Conservation (phyloP, 2,888 invertebrate species). For the Diogma glabrata region DNA sequence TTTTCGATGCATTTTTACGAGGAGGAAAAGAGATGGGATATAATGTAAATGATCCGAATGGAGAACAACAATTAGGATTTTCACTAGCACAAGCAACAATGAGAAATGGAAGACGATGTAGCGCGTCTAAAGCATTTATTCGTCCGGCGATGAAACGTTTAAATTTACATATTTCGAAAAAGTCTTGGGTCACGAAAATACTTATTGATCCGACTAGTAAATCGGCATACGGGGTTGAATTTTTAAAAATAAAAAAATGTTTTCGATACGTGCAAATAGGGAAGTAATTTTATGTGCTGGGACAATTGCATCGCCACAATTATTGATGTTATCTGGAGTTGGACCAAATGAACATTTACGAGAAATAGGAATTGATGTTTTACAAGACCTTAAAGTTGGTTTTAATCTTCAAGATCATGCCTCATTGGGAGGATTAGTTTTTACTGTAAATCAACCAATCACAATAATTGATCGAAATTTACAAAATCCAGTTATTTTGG, state of each 20-base stretch:
- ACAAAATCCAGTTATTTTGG: conserved; percentile 42
- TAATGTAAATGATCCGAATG: conserved; percentile 59
- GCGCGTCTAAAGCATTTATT: conserved; percentile 68
- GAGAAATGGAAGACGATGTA: conserved; percentile 60
- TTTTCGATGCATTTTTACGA: conserved; percentile 51
- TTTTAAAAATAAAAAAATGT: conserved; percentile 46
- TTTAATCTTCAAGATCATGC: conserved; percentile 74
- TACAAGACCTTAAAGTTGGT: conserved; percentile 63
- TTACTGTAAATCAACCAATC: conserved; percentile 55
- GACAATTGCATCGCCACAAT: conserved; percentile 70
- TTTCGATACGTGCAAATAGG: conserved; percentile 45
- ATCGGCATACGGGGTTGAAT: conserved; percentile 54
- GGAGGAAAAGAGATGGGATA: conserved; percentile 60
- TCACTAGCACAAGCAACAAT: conserved; percentile 60
- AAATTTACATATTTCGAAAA: conserved; percentile 60
- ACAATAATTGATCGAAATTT: conserved; percentile 51
- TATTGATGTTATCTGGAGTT: conserved; percentile 75
- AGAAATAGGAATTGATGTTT: conserved; percentile 45
- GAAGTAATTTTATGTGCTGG: conserved; percentile 75
- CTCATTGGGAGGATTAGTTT: conserved; percentile 58
- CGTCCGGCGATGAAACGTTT: conserved; percentile 48
- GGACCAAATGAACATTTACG: conserved; percentile 53
- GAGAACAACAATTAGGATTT: conserved; percentile 50
- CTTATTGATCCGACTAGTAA: conserved; percentile 50
- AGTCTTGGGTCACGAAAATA: conserved; percentile 55